phyloP scores from a whole-genome alignment of 2,888 invertebrate genomes.

The Nineta flava region DNA sequence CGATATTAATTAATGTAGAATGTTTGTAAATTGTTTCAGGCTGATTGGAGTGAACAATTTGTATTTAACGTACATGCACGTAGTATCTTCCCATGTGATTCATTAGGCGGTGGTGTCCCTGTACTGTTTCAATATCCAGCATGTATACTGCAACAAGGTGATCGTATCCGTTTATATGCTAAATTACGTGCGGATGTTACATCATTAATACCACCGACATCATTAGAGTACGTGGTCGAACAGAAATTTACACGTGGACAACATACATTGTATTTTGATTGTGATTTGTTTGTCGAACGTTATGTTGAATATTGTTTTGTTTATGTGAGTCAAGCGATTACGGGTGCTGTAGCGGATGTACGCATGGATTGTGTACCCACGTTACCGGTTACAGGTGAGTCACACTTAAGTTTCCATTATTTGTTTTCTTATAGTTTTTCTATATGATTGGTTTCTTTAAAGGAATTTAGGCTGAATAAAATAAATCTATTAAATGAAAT shows the following conservation, averaged over 20 bases:
- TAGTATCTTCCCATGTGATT: slow-evolving; percentile 71
- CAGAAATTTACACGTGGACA: slow-evolving; percentile 50
- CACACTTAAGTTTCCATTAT: not conserved
- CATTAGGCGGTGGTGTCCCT: slow-evolving; percentile 48
- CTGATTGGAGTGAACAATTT: slow-evolving; percentile 72
- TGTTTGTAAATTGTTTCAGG: slow-evolving; percentile 29
- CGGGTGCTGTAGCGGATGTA: slow-evolving; percentile 71
- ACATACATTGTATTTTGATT: slow-evolving; percentile 62
- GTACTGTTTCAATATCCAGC: slow-evolving; percentile 74
- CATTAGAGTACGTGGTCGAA: slow-evolving; percentile 46
- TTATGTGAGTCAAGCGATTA: slow-evolving; percentile 72
- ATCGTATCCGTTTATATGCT: slow-evolving; percentile 66
- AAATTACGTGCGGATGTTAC: slow-evolving; percentile 52
- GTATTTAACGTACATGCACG: slow-evolving; percentile 72
- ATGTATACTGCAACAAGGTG: slow-evolving; percentile 60
- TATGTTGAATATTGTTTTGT: slow-evolving; percentile 80
- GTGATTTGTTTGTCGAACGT: slow-evolving; percentile 66
- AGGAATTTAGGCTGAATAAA: too few relatives aligned
- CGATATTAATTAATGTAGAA: not conserved
- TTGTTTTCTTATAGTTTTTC: too few relatives aligned
- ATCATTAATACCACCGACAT: slow-evolving; percentile 47
- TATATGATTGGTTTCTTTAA: too few relatives aligned
- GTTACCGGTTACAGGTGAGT: slow-evolving; percentile 58
- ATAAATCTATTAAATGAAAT: too few relatives aligned
- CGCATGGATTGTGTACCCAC: slow-evolving; percentile 75